Base-by-base conservation (phyloP, 2,113 vertebrate species). In the Hippocampus guttulatus region DNA sequence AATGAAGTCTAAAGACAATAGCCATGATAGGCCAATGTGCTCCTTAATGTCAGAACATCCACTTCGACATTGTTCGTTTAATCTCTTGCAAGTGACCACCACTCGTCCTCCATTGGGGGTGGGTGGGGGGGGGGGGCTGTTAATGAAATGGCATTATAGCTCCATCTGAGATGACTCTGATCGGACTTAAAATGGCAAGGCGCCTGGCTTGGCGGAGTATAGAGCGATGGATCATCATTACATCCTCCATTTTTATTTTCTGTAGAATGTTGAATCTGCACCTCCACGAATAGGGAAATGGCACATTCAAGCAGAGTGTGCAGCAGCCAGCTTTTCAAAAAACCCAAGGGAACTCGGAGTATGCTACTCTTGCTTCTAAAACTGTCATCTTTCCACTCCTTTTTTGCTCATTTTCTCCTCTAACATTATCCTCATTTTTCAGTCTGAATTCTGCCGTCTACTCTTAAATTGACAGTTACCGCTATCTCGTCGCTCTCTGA, bases 1-100 rank as follows among this genome's bases (percentile, higher is more conserved):
- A 89, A 90, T 90, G 88, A 88, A 90, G 90, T 89, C 89, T 86
- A 89, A 90, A 88, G 90, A 91, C 88, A 92, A 90, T 88, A 87
- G 84, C 80, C 81, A 83, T 78, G 86, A 87, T 89, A 77, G 79
- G 73, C 82, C 85, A 84, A 88, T 80, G 84, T 81, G 87, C 85
- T 83, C 57, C 85, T 85, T 90, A 91, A 89, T 87, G 84, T 89
- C 84, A 87, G 79, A 80, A 81, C 87, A 87, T 90, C 85, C 85
- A 80, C 80, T 84, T 90, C 88, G 89, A 87, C 87, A 85, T 76
- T 72, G 85, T 90, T 84, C 84, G 84, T 90, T 89, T 87, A 78
- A 75, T 82, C 73, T 64, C 82, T 76, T 76, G 73, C 80, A 71
- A 12, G 74, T 73, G 70, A 64, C 79, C 75, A 61, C 63, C 54